Base-by-base conservation (phyloP, 2,797 vertebrate species). In the Centropyge bicolor region DNA sequence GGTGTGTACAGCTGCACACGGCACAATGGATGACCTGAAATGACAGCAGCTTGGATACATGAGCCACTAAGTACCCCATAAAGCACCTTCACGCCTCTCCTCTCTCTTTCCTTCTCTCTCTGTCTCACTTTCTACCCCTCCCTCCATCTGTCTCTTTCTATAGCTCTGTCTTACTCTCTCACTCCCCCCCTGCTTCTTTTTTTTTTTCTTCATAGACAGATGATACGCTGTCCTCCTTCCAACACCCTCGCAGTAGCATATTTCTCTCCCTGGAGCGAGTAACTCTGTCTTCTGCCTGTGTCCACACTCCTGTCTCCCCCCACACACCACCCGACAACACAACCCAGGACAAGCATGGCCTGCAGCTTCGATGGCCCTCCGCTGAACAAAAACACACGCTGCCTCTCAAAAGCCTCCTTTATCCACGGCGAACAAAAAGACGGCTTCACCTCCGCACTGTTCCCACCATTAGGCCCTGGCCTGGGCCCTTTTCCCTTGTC, bases 371-470 rank as follows among this genome's bases (percentile, higher is more conserved):
- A 91, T 83, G 89, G 86, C 92, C 93, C 92, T 91, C 86, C 54
- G 73, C 69, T 60, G 89, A 91, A 94, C 91, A 93, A 94, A 93
- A 91, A 91, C 87, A 81, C 88, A 90, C 84, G 76, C 82, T 80
- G 89, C 84, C 82, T 92, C 91, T 95, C 91, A 93, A 93, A 94
- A 89, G 90, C 86, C 75, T 85, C 87, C 90, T 94, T 95, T 95
- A 93, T 95, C 88, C 70, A 1, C 1, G 11, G 51, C 48, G n/a
- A 91, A 95, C 92, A 95, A 93, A 94, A 93, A 93, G 90, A 85
- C 79, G 81, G 76, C 90, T 92, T 94, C 91, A 94, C 93, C 91
- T 91, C 90, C 70, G 40, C 83, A 86, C 87, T 82, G 89, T 95
- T 95, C 93, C 91, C 94, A 95, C 89, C 92, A 85, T 93, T 93